Evolutionary conservation across 1,140 invertebrate genomes (phyloP), one percentile per base, ranked within the genome.

Genomic region (Euwallacea fornicatus): DNA sequence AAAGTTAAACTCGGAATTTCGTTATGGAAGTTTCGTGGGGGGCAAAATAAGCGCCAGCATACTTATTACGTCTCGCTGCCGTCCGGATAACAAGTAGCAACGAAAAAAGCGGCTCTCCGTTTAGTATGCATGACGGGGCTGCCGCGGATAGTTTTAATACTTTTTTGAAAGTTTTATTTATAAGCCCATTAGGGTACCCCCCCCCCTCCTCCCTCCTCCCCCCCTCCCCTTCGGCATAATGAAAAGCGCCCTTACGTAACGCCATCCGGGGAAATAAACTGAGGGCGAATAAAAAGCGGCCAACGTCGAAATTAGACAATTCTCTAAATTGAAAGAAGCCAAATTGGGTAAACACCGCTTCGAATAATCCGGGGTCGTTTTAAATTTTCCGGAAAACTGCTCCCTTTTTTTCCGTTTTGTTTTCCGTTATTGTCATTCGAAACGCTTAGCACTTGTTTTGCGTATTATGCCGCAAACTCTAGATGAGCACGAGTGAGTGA

Each of bases 321-420:
- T 33, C 16, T 58, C 55, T 33, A 58, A 58, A 58, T 58, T 58
- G 55, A 58, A 58, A 58, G 55, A n/a, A n/a, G 55, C 55, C n/a
- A 58, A 58, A 58, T 15, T 58, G 55, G 55, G 55, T 15, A 58
- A 58, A 58, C 55, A 58, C 6, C 16, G 16, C 21, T 58, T n/a
- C n/a, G 21, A 58, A 58, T 58, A 58, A 58, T 15, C 55, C 16
- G 55, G 55, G 55, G n/a, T 33, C 55, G 55, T 15, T 58, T 58
- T 58, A 53, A 53, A 53, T 53, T 53, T 15, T 53, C 50, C 50
- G 50, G 50, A 15, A n/a, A 53, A 53, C 11, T 53, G 50, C 8
- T 15, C 50, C 21, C 21, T 33, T 33, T 33, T 33, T 33, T 33
- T 33, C 21, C 21, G 21, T 33, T 33, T 33, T 33, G 21, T 33